These are phyloP conservation scores for Amblyjoppa fuscipennis DNA, from an alignment of 2,888 invertebrate species.

Conservation along the genomic window DNA sequence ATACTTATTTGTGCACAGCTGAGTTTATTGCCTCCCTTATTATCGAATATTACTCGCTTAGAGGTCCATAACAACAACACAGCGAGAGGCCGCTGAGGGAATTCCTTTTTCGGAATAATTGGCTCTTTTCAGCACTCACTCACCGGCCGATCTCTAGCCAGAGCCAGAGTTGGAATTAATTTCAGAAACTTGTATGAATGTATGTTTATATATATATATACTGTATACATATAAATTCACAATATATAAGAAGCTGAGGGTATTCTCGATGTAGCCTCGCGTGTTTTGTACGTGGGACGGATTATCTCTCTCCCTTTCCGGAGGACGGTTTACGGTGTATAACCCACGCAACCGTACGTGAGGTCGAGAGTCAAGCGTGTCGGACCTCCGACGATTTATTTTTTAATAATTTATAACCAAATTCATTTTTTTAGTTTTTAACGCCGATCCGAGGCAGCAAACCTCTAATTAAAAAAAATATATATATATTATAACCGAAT, in stretches of 20 bases:
- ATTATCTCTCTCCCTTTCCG: conserved; percentile 47
- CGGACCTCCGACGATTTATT: conserved; percentile 51
- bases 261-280: conserved; percentile 40
- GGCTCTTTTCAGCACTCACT: conserved; percentile 66
- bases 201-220: conserved; percentile 4
- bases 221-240: conserved; percentile 3
- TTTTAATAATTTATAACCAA: conserved; percentile 17
- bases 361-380: conserved; percentile 44
- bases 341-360: conserved; percentile 50
- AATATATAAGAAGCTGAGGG: conserved; percentile 34
- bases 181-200: conserved; percentile 53
- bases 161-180: conserved; percentile 62
- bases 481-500: too few relatives aligned
- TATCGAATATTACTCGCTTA: conserved; percentile 64
- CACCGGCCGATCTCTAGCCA: conserved; percentile 51
- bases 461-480: too few relatives aligned
- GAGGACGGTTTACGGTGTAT: conserved; percentile 45
- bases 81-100: conserved; percentile 30
- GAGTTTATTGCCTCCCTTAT: conserved; percentile 66
- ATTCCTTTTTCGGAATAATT: conserved; percentile 70
- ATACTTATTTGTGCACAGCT: conserved; percentile 35
- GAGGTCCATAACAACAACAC: conserved; percentile 5
- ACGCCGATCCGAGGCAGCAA: not conserved
- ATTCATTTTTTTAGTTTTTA: not conserved
- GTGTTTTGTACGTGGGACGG: conserved; percentile 62